These are phyloP conservation scores for Zaprionus inermis DNA, from an alignment of 1,140 invertebrate species.

Conservation along the genomic window DNA sequence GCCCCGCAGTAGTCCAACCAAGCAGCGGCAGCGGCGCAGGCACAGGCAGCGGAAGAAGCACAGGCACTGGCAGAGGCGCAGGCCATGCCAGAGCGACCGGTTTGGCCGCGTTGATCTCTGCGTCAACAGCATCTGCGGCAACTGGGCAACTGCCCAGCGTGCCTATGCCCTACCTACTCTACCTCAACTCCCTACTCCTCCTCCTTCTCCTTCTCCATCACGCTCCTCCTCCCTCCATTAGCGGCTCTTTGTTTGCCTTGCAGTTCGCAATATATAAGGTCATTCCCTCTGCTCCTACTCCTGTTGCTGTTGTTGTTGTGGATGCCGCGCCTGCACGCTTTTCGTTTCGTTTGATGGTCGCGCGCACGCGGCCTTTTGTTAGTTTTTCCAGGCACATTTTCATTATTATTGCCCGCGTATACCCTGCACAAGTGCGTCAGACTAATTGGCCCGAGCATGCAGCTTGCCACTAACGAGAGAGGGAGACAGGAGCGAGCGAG, in stretches of 20 bases:
- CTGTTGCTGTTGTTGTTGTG: slow-evolving; percentile 42
- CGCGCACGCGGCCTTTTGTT: slow-evolving; percentile 78
- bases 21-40: not conserved
- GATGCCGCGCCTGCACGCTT: slow-evolving; percentile 70
- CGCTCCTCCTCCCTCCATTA: slow-evolving; percentile 58
- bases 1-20: slow-evolving; percentile 68
- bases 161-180: not conserved
- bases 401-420: slow-evolving; percentile 46
- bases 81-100: slow-evolving; percentile 54
- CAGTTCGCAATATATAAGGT: slow-evolving; percentile 79
- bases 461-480: slow-evolving; percentile 6
- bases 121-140: slow-evolving; percentile 40
- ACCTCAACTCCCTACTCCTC: not conserved
- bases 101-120: slow-evolving; percentile 56
- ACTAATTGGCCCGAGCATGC: slow-evolving; percentile 36
- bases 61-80: not conserved
- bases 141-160: not conserved
- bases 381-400: slow-evolving; percentile 69
- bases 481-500: not conserved
- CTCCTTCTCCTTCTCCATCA: not conserved
- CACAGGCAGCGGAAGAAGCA: not conserved
- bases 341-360: slow-evolving; percentile 79
- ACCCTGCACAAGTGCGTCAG: slow-evolving; percentile 24
- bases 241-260: slow-evolving; percentile 78
- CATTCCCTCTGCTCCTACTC: slow-evolving; percentile 75